A percentile compares a stretch with the other conserved stretches of the same genome.
Conservation (phyloP, 2,888 invertebrate genomes). For the Norana najaformis region DNA sequence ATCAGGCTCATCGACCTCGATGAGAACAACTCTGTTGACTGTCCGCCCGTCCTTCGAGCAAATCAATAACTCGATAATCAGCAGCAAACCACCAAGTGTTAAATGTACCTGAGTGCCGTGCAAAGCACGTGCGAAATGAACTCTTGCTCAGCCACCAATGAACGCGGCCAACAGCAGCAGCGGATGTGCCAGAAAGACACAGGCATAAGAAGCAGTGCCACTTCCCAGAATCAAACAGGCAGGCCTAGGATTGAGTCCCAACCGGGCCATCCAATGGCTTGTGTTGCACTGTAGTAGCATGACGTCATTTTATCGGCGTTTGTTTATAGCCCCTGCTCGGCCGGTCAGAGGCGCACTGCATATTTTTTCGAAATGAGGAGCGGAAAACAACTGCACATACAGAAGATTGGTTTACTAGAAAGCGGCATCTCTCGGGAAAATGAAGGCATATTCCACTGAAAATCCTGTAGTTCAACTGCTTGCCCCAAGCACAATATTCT, state of each 20-base stretch:
- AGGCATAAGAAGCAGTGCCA: background rate
- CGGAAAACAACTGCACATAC: background rate
- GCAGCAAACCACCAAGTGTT: background rate
- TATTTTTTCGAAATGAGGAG: background rate
- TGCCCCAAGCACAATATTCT: background rate
- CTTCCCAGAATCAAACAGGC: background rate
- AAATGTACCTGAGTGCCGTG: slow-evolving; percentile 7
- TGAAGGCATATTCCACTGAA: background rate
- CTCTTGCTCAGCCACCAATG: background rate
- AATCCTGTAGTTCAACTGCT: background rate
- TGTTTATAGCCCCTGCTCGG: background rate
- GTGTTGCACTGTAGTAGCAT: background rate
- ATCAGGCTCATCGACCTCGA: slow-evolving; percentile 6
- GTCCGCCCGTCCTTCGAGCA: background rate
- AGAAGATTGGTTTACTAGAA: background rate
- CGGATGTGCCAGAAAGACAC: background rate
- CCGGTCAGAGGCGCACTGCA: background rate
- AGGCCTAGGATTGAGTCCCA: background rate
- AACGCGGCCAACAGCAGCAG: background rate
- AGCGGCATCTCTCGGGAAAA: background rate
- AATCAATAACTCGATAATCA: slow-evolving; percentile 13
- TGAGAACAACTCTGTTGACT: background rate
- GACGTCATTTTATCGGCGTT: background rate
- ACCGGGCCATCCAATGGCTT: background rate
- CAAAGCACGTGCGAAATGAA: background rate